Evolutionary conservation across 2,113 vertebrate species (phyloP).

Genomic region (Lagopus leucura): DNA sequence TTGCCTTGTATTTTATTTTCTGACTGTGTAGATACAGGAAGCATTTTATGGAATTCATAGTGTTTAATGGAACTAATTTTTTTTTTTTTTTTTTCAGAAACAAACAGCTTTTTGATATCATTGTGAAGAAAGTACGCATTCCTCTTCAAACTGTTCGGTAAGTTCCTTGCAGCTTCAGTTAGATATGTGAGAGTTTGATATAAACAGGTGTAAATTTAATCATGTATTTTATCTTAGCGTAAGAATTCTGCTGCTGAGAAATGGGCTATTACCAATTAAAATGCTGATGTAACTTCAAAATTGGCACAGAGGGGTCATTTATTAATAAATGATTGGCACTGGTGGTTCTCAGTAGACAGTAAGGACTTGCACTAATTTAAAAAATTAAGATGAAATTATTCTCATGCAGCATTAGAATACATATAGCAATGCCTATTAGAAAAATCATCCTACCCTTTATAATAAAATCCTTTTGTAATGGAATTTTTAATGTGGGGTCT

Average conservation of each 20-base stretch:
- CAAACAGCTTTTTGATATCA: constrained; percentile 90
- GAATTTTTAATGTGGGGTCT: neutral
- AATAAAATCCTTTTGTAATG: neutral
- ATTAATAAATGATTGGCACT: neutral
- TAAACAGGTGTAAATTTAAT: neutral
- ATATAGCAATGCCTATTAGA: neutral
- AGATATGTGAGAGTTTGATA: neutral
- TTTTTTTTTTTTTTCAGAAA: constrained; percentile 80
- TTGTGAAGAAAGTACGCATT: constrained; percentile 86
- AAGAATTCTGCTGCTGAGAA: neutral
- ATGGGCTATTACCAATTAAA: neutral
- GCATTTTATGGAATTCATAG: neutral
- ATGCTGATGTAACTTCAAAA: neutral
- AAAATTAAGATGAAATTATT: neutral
- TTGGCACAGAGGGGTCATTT: neutral
- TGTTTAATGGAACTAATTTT: neutral
- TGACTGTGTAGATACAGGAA: neutral
- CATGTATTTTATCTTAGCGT: neutral
- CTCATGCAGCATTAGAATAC: neutral
- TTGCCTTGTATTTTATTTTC: constrained; percentile 23
- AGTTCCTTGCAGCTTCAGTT: constrained; percentile 27
- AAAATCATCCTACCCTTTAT: neutral
- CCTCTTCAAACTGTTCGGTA: constrained; percentile 89
- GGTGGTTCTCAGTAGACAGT: neutral
- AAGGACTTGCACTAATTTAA: neutral